phyloP scores from a whole-genome alignment of 2,113 vertebrate species.

The Nannobrachium achirus region DNA sequence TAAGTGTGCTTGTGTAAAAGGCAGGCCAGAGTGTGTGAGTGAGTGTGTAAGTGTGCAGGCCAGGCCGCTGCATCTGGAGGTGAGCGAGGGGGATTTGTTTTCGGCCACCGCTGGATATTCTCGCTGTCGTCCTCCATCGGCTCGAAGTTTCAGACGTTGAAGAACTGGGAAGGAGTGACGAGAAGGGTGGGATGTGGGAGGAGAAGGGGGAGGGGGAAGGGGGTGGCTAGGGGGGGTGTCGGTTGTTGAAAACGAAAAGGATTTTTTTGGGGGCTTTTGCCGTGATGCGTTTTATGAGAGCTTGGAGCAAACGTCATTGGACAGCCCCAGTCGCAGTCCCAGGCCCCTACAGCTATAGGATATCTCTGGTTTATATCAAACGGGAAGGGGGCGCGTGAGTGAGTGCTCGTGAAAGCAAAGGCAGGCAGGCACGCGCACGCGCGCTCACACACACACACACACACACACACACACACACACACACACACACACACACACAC shows the following conservation, averaged over 20 bases:
- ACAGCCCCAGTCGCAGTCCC: slow-evolving; percentile 50
- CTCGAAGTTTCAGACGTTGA: slow-evolving; percentile 23
- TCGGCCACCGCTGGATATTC: slow-evolving; percentile 56
- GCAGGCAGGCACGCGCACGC: not conserved
- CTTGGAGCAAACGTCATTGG: slow-evolving; percentile 57
- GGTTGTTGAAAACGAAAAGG: slow-evolving; percentile 52
- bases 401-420: too few relatives aligned
- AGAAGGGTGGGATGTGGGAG: not conserved
- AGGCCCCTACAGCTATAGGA: slow-evolving; percentile 51
- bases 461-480: too few relatives aligned
- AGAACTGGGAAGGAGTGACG: slow-evolving; percentile 4
- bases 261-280: slow-evolving; percentile 51
- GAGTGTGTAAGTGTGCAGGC: too few relatives aligned
- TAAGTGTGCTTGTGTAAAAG: slow-evolving; percentile 56
- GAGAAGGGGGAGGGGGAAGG: not conserved
- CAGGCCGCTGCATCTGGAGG: slow-evolving; percentile 63
- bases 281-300: slow-evolving; percentile 66
- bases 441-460: not conserved
- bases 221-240: slow-evolving; percentile 6
- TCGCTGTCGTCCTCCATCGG: slow-evolving; percentile 65
- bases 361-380: slow-evolving; percentile 69
- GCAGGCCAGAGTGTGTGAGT: slow-evolving; percentile 10
- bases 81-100: slow-evolving; percentile 65
- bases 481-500: not conserved
- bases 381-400: slow-evolving; percentile 20